These are phyloP conservation scores for Anguilla rostrata DNA, from an alignment of 2,113 vertebrate genomes.

Conservation along the genomic window DNA sequence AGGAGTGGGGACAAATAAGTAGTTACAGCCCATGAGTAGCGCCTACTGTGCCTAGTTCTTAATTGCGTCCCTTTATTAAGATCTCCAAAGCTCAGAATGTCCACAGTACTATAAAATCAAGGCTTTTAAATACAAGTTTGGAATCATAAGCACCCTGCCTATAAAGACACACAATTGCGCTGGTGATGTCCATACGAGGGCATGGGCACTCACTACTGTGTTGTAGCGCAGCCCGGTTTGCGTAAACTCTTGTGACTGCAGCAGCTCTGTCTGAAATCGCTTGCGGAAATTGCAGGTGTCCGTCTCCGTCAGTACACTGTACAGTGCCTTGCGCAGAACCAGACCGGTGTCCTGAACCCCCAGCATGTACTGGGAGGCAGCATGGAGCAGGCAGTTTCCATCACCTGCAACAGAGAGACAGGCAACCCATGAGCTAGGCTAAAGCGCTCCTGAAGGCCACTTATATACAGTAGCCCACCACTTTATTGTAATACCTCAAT, in stretches of 20 bases:
- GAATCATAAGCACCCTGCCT: neutral
- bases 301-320: constrained; percentile 80
- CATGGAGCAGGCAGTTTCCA: constrained; percentile 96
- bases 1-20: too few relatives aligned
- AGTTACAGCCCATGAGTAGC: too few relatives aligned
- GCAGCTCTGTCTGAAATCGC: constrained; percentile 90
- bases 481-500: too few relatives aligned
- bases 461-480: too few relatives aligned
- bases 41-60: too few relatives aligned
- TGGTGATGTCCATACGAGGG: neutral
- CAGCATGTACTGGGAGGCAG: constrained; percentile 94
- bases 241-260: constrained; percentile 92
- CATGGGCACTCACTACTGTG: constrained; percentile 78
- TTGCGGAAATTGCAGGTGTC: constrained; percentile 86
- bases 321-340: constrained; percentile 86
- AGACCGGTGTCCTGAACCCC: constrained; percentile 93
- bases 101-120: neutral
- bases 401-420: constrained; percentile 72
- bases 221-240: constrained; percentile 90
- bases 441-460: neutral
- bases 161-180: neutral
- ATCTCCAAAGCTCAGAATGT: too few relatives aligned
- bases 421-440: neutral
- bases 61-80: too few relatives aligned
- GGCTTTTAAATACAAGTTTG: neutral